Evolutionary conservation across 2,113 vertebrate genomes (phyloP).

Genomic region (Rhinichthys klamathensis): DNA sequence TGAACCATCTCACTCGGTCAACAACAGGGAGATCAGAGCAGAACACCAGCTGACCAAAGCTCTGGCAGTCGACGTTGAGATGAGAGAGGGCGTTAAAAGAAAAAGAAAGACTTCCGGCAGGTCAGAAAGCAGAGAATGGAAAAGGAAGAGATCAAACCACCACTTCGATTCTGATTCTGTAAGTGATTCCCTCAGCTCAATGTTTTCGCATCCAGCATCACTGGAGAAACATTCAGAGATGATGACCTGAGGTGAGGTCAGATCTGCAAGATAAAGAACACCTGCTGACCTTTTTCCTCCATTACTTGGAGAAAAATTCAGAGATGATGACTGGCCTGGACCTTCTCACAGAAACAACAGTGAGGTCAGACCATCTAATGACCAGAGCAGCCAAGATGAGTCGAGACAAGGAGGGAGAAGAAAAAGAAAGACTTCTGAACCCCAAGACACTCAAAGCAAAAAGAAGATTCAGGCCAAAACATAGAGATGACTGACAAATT

Average conservation of each 20-base stretch:
- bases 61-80: not conserved
- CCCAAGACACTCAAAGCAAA: too few relatives aligned
- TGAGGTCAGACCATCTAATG: not conserved
- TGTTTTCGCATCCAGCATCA: not conserved
- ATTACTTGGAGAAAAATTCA: too few relatives aligned
- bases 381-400: not conserved
- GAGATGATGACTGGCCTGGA: too few relatives aligned
- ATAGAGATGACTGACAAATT: too few relatives aligned
- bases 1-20: not conserved
- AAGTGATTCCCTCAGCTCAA: not conserved
- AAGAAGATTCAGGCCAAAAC: too few relatives aligned
- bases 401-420: not conserved
- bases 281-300: too few relatives aligned
- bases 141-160: not conserved
- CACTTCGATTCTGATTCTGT: not conserved
- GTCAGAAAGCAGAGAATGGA: not conserved
- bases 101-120: not conserved
- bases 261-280: too few relatives aligned
- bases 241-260: not conserved
- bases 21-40: not conserved
- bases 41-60: not conserved
- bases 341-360: not conserved
- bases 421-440: too few relatives aligned
- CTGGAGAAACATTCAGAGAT: not conserved
- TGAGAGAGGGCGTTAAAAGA: not conserved